Evolutionary conservation across 2,888 invertebrate genomes (phyloP).

Genomic region (Dicranocentrus wangi): DNA sequence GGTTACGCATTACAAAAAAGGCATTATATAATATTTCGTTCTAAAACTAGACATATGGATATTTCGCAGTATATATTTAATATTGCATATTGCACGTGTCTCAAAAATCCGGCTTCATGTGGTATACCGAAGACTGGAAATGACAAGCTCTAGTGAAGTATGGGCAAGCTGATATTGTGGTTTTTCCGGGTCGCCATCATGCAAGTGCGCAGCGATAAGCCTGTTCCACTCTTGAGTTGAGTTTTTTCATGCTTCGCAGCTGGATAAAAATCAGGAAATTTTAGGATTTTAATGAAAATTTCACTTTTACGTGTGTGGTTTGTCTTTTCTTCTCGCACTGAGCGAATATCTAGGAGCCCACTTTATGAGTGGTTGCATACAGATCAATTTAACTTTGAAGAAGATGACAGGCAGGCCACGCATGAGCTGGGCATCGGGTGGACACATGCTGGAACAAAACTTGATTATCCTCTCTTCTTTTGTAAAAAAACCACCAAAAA

Average conservation of each 20-base stretch:
- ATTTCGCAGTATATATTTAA: too few species aligned
- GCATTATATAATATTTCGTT: too few species aligned
- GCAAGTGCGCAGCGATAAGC: slow-evolving; percentile 19
- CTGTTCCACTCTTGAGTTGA: slow-evolving; percentile 12
- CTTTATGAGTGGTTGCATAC: too few species aligned
- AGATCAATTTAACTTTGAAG: neutral
- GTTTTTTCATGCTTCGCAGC: slow-evolving; percentile 42
- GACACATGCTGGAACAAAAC: slow-evolving; percentile 37
- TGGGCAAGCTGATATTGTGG: slow-evolving; percentile 57
- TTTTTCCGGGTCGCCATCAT: slow-evolving; percentile 47
- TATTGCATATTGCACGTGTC: slow-evolving; percentile 43
- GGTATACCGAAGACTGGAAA: slow-evolving; percentile 39
- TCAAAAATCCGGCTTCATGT: slow-evolving; percentile 32
- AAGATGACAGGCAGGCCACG: slow-evolving; percentile 8
- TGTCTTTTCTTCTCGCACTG: neutral
- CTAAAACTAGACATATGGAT: too few species aligned
- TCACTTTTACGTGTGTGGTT: slow-evolving; percentile 55
- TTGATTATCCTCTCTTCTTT: slow-evolving; percentile 33
- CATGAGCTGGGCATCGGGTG: neutral
- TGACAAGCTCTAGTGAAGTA: slow-evolving; percentile 55
- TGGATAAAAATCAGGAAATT: slow-evolving; percentile 49
- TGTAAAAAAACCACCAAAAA: slow-evolving; percentile 24
- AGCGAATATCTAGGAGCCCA: too few species aligned
- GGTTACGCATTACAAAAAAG: too few species aligned
- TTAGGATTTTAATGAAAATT: slow-evolving; percentile 46